Evolutionary conservation across 2,888 invertebrate genomes (phyloP).

Genomic region (Buathra laborator): DNA sequence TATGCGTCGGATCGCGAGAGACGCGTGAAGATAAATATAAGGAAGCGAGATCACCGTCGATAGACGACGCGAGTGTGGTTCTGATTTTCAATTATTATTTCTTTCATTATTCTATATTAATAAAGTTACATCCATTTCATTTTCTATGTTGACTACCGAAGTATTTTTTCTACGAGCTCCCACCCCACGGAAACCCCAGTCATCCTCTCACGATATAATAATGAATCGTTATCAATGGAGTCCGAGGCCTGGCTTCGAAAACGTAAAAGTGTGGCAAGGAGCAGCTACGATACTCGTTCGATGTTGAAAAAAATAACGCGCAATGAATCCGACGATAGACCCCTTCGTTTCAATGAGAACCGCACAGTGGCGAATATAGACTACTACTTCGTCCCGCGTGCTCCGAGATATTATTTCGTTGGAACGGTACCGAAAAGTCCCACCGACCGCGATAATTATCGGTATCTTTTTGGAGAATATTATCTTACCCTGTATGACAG

Average conservation of each 20-base stretch:
- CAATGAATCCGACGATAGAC: not conserved
- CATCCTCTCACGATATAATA: too few species aligned
- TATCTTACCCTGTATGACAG: not conserved
- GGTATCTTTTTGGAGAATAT: not conserved
- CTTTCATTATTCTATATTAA: too few species aligned
- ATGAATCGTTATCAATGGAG: too few species aligned
- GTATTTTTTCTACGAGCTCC: too few species aligned
- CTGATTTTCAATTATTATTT: too few species aligned
- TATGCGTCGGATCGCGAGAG: too few species aligned
- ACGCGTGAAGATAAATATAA: too few species aligned
- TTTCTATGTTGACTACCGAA: too few species aligned
- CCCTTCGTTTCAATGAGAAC: not conserved
- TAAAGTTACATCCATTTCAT: too few species aligned
- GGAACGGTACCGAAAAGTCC: not conserved
- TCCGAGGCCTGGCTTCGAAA: not conserved
- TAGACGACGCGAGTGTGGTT: too few species aligned
- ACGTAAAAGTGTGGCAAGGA: not conserved
- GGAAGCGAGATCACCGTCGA: too few species aligned
- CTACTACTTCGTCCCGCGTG: conserved; percentile 12
- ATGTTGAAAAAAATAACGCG: not conserved
- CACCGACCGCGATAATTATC: not conserved
- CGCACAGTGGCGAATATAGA: conserved; percentile 19
- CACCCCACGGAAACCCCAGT: too few species aligned
- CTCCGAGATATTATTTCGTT: not conserved
- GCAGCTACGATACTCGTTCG: not conserved